Evolutionary conservation across 2,797 vertebrate genomes (phyloP), one percentile per base, ranked within the genome.

Genomic region (Sebastes ruberrimus): DNA sequence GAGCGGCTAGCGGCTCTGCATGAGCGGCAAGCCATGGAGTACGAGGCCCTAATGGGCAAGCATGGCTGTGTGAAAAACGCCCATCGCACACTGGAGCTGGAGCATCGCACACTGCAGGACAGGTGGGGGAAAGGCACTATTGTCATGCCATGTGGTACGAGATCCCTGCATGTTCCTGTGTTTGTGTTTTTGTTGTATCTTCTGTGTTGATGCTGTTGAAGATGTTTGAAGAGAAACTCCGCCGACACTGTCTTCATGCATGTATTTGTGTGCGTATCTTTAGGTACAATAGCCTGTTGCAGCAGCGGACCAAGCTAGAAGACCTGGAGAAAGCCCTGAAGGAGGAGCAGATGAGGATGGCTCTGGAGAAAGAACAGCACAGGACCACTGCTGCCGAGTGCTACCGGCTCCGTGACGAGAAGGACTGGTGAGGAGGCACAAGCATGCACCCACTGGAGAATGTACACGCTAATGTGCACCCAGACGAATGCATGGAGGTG

Each of bases 31-130:
- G 97, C 97, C 20, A 88, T 95, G 1, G 98, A 99, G 80, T 97
- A 94, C 11, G 98, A 98, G 82, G 93, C 94, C 28, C 96, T 99
- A 28, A 97, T 98, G 76, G 95, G 96, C 30, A 98, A 97, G 62
- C 97, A 98, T n/a, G 96, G 97, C 82, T 97, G 92, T 80, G 93
- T 99, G 79, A 98, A 98, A 83, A 96, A 94, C 10, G 95, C 89
- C n/a, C 97, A 98, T 91, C 97, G 97, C 84, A 97, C 96, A 42
- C 96, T 99, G 80, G 97, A 98, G 83, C 87, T 97, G 87, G 97
- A 99, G 89, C 96, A 98, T 80, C 97, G 97, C 87, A 97, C 97
- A 7, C 92, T 97, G 55, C 97, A 98, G 93, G 97, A 98, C 76
- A 97, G 97, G 98, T 98, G 33, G 14, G 81, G 35, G 25, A 28